Conservation (phyloP, 2,797 vertebrate species). For the Paguma larvata region DNA sequence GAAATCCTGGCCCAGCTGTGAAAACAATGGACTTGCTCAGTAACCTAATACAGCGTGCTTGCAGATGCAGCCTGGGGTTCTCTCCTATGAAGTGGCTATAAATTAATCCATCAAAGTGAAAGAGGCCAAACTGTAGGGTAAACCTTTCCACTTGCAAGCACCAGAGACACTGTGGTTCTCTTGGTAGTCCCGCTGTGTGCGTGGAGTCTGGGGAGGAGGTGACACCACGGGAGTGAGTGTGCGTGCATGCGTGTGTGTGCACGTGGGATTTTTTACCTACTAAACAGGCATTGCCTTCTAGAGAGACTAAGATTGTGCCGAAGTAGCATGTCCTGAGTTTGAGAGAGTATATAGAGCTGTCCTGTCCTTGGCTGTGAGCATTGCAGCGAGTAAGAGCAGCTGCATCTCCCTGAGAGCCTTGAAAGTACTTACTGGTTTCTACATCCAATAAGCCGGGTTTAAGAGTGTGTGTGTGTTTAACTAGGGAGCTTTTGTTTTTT, state of each 20-base stretch:
- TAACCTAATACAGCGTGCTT: fast-evolving
- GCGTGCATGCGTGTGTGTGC: no score
- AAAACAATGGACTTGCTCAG: background rate
- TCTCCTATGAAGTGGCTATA: background rate
- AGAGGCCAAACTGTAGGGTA: background rate
- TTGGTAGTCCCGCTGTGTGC: background rate
- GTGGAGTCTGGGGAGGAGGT: background rate
- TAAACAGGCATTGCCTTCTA: background rate
- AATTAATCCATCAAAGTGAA: slow-evolving; percentile 43
- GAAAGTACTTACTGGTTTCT: background rate
- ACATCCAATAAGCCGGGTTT: background rate
- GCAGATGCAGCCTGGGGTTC: background rate
- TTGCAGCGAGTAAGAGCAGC: background rate
- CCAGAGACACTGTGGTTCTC: background rate
- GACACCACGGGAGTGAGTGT: background rate
- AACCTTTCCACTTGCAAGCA: slow-evolving; percentile 32
- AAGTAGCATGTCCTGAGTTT: background rate
- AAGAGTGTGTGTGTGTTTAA: background rate
- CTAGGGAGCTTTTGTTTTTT: background rate
- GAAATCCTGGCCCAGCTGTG: slow-evolving; percentile 51
- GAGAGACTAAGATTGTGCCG: background rate
- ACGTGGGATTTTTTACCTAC: background rate
- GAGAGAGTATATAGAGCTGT: background rate
- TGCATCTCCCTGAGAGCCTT: background rate
- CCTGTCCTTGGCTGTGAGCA: background rate